Base-by-base conservation (phyloP, 2,113 vertebrate genomes). In the Lucifuga dentata region DNA sequence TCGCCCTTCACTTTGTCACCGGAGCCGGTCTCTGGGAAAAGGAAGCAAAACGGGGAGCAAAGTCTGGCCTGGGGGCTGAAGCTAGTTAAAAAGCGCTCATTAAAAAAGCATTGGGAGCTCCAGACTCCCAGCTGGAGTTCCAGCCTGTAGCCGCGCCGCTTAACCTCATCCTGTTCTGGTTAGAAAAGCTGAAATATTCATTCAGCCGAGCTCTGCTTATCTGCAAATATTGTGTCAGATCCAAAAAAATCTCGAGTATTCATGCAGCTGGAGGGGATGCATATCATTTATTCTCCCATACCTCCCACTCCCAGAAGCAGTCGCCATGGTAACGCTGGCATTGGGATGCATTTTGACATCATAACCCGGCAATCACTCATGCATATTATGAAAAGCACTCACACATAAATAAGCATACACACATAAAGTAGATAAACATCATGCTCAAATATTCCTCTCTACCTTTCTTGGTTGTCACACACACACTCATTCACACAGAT, bases 71-170 rank as follows among this genome's bases (percentile, higher is more conserved):
- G 46, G 17, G 61, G 64, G 56, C n/a, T 53, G 21, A 29, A 32
- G 61, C 52, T 16, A 20, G 56, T 41, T 45, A 19, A 61, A 52
- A 77, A 44, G 60, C 29, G 59, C 53, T 76, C 52, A 68, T 79
- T 81, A 67, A 59, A 35, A 46, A 19, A 21, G 33, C 38, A 9
- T 23, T 72, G 39, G 64, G 29, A 58, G 45, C 39, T 16, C 16
- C 77, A 57, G 53, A 45, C 56, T 1, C 5, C n/a, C 23, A 49
- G 72, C 74, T 63, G 58, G 58, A 75, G 66, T 45, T 69, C 3
- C 63, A 49, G 33, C 21, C 45, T 43, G 41, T 11, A 52, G 46
- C 58, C 58, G 52, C 61, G 67, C 35, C 60, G 43, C 41, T 76
- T 82, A 73, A 64, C 75, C 73, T 63, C 36, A 59, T 62, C 56